Percentiles rank a stretch among this genome's conserved stretches.
Conservation (phyloP, 1,140 invertebrate genomes). For the Acromyrmex echinatior region DNA sequence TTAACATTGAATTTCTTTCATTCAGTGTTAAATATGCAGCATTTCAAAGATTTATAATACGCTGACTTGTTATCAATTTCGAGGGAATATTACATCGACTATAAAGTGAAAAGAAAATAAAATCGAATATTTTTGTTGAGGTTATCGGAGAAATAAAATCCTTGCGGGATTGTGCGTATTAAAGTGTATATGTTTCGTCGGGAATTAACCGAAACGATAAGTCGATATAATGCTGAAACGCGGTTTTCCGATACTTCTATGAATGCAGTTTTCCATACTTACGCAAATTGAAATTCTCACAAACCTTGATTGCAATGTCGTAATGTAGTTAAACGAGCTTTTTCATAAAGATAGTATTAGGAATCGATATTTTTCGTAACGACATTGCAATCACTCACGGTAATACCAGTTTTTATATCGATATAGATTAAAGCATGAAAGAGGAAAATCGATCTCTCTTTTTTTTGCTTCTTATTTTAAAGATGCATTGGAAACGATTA, state of each 20-base stretch:
- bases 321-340: constrained; percentile 47
- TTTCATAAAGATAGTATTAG: constrained; percentile 43
- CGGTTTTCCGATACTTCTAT: constrained; percentile 46
- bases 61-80: constrained; percentile 33
- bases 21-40: neutral
- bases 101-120: constrained; percentile 20
- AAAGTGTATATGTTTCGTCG: constrained; percentile 35
- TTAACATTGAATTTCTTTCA: neutral
- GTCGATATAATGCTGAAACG: constrained; percentile 48
- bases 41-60: constrained; percentile 25
- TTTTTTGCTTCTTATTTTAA: constrained; percentile 1
- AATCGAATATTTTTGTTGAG: constrained; percentile 39
- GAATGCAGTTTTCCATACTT: constrained; percentile 53
- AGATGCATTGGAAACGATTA: constrained; percentile 22
- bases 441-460: neutral
- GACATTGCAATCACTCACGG: constrained; percentile 12
- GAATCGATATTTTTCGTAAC: constrained; percentile 45
- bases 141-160: constrained; percentile 52
- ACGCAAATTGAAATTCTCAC: constrained; percentile 58
- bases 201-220: constrained; percentile 56
- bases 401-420: constrained; percentile 26
- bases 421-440: constrained; percentile 2
- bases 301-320: constrained; percentile 35
- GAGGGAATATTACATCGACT: constrained; percentile 26
- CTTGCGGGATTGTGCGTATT: constrained; percentile 30